Percentiles rank a stretch among this genome's conserved stretches.
These are phyloP conservation scores for Hydropsyche betteni DNA, from an alignment of 2,888 invertebrate species.

Conservation along the genomic window DNA sequence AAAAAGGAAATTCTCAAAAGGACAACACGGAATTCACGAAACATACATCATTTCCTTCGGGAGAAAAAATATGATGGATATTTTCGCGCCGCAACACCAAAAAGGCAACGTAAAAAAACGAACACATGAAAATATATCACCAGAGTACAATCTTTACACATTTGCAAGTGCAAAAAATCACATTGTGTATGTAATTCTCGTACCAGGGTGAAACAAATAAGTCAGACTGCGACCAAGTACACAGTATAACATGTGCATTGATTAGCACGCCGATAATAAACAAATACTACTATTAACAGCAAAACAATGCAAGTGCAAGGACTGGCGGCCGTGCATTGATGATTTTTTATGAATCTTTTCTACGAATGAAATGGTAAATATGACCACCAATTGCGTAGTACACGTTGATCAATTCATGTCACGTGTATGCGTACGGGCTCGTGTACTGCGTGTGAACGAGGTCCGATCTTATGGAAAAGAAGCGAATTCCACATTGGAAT, in stretches of 20 bases:
- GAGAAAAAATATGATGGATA: not conserved
- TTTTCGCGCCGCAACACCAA: not conserved
- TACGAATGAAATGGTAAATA: too few relatives aligned
- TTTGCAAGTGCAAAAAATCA: not conserved
- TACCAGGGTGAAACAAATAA: slow-evolving; percentile 3
- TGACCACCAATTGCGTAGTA: too few relatives aligned
- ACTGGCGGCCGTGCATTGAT: not conserved
- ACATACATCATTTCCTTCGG: slow-evolving; percentile 6
- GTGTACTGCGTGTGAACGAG: too few relatives aligned
- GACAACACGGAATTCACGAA: slow-evolving; percentile 10
- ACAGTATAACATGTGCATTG: not conserved
- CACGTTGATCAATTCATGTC: too few relatives aligned
- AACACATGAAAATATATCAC: not conserved
- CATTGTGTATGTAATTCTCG: not conserved
- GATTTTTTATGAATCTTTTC: too few relatives aligned
- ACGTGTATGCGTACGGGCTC: too few relatives aligned
- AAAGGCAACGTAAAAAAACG: not conserved
- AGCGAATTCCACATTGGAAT: too few relatives aligned
- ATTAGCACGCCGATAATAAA: slow-evolving; percentile 1
- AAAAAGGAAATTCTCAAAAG: slow-evolving; percentile 5
- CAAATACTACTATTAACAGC: slow-evolving; percentile 6
- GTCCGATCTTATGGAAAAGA: too few relatives aligned
- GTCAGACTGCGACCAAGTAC: not conserved
- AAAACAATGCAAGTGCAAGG: slow-evolving; percentile 10
- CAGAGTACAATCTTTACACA: not conserved